Percentiles rank a stretch among this genome's conserved stretches.
Conservation (phyloP, 1,140 invertebrate species). For the Rhagoletis zephyria region DNA sequence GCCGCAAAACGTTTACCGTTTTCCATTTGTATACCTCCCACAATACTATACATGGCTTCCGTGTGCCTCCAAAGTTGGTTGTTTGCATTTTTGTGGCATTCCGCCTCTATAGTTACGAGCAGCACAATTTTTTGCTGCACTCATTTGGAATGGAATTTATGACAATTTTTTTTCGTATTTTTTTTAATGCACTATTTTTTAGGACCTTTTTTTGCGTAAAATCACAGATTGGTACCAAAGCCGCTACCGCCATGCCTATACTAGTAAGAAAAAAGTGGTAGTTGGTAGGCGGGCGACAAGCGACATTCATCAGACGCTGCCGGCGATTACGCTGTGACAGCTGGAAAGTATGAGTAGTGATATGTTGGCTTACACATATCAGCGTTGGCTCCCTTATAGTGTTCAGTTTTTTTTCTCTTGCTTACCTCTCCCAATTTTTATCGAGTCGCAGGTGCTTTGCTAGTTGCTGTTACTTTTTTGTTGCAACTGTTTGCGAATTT, state of each 20-base stretch:
- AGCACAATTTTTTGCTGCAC: not conserved
- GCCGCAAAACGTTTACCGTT: conserved; percentile 55
- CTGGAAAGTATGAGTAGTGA: not conserved
- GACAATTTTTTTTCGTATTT: conserved; percentile 28
- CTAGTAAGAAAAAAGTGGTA: not conserved
- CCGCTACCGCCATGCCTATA: not conserved
- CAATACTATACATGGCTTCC: not conserved
- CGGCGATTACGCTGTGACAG: conserved; percentile 19
- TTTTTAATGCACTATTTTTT: conserved; percentile 17
- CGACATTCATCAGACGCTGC: conserved; percentile 43
- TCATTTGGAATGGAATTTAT: not conserved
- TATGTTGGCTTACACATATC: conserved; percentile 12
- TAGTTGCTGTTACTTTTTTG: conserved; percentile 18
- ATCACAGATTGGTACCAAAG: conserved; percentile 16
- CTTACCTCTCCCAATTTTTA: not conserved
- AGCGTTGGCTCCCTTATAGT: not conserved
- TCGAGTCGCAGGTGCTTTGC: not conserved
- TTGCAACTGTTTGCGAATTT: conserved; percentile 24
- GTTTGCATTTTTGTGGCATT: conserved; percentile 46
- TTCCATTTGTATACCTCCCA: conserved; percentile 2
- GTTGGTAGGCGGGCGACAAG: conserved; percentile 18
- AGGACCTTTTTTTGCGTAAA: not conserved
- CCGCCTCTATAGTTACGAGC: not conserved
- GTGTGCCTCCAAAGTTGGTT: not conserved
- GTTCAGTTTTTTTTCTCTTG: not conserved